Conservation (phyloP, 2,797 vertebrate genomes). For the Phrynocephalus guinanensis region DNA sequence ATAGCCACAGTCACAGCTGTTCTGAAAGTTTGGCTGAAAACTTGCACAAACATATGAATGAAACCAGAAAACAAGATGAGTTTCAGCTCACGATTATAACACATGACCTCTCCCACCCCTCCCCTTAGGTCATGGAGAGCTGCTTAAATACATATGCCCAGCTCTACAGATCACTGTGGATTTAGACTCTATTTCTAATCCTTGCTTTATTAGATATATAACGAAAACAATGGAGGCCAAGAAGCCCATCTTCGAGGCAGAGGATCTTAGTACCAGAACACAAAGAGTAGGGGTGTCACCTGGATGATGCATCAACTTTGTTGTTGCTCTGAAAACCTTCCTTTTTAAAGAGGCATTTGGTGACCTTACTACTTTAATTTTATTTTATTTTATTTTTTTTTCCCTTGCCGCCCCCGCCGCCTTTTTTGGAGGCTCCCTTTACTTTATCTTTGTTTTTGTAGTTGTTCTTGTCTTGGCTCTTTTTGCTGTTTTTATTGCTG, state of each 20-base stretch:
- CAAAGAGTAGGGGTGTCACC: background rate
- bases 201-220: background rate
- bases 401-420: too few relatives aligned
- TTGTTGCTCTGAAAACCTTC: too few relatives aligned
- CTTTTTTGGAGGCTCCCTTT: too few relatives aligned
- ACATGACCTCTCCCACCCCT: accelerated
- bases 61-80: background rate
- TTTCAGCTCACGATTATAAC: background rate
- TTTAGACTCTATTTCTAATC: background rate
- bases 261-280: background rate
- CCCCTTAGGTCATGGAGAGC: background rate
- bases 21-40: background rate
- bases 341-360: too few relatives aligned
- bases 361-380: too few relatives aligned
- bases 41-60: background rate
- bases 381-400: too few relatives aligned
- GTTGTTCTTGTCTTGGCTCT: too few relatives aligned
- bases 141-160: background rate
- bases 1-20: conserved; percentile 1
- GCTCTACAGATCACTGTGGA: too few relatives aligned
- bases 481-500: too few relatives aligned
- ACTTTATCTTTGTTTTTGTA: too few relatives aligned
- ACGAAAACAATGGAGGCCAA: background rate
- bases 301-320: too few relatives aligned
- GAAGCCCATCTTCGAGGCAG: background rate